A percentile compares a stretch with the other conserved stretches of the same genome.
Conservation (phyloP, 2,797 vertebrate genomes). For the Sebastes alutus region DNA sequence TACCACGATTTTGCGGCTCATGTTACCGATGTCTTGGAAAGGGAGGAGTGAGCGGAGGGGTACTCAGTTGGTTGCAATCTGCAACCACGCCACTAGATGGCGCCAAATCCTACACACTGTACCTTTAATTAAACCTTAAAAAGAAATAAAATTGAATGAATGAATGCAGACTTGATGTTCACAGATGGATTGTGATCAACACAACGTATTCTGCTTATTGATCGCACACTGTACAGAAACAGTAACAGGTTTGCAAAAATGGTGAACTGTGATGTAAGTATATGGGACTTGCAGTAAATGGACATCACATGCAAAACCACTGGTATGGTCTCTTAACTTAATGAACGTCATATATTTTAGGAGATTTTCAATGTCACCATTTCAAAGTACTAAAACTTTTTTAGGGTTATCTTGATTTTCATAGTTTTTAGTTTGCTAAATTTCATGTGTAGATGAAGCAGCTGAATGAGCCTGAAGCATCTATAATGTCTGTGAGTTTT, state of each 20-base stretch:
- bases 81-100: no score
- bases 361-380: neutral
- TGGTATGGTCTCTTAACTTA: neutral
- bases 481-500: neutral
- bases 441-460: neutral
- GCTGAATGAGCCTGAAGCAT: neutral
- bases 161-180: neutral
- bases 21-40: no score
- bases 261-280: neutral
- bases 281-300: neutral
- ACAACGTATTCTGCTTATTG: neutral
- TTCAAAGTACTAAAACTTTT: neutral
- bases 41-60: no score
- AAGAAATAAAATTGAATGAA: no score
- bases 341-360: neutral
- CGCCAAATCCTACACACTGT: no score
- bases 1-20: no score
- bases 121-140: no score
- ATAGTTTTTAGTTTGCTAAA: neutral
- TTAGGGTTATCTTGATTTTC: neutral
- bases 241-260: neutral
- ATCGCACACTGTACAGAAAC: neutral
- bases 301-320: neutral
- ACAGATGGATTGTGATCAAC: neutral
- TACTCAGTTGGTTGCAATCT: no score